These are phyloP conservation scores for Centropus bengalensis DNA, from an alignment of 2,113 vertebrate genomes.

Conservation along the genomic window DNA sequence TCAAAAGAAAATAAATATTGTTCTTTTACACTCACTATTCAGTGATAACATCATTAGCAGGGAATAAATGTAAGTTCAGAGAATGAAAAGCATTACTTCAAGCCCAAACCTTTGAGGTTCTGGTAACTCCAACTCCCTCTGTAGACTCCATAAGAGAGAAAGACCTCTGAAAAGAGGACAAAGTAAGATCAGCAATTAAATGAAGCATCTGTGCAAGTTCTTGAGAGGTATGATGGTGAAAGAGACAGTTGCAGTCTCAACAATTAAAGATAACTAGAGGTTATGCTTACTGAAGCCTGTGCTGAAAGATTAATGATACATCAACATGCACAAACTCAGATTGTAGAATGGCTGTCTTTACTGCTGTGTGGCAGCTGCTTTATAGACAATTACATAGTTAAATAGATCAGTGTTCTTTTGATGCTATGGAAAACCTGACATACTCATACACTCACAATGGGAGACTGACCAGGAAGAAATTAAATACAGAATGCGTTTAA, in stretches of 20 bases:
- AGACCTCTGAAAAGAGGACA: neutral
- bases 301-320: neutral
- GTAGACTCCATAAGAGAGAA: neutral
- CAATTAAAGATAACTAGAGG: neutral
- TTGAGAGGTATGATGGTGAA: neutral
- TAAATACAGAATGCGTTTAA: neutral
- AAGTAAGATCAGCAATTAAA: neutral
- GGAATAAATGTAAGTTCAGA: neutral
- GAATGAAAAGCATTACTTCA: neutral
- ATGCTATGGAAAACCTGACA: neutral
- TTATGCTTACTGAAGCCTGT: neutral
- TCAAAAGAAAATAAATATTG: neutral
- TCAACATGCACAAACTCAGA: neutral
- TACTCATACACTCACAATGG: neutral
- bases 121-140: neutral
- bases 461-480: neutral
- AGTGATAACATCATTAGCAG: neutral
- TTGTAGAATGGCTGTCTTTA: slow-evolving; percentile 6
- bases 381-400: neutral
- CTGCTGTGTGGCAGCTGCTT: slow-evolving; percentile 34
- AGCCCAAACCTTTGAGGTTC: neutral
- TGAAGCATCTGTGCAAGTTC: neutral
- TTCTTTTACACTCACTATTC: neutral
- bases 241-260: neutral
- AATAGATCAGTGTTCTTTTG: slow-evolving; percentile 1